These are phyloP conservation scores for Formica aserva DNA, from an alignment of 2,888 invertebrate species.

Conservation along the genomic window DNA sequence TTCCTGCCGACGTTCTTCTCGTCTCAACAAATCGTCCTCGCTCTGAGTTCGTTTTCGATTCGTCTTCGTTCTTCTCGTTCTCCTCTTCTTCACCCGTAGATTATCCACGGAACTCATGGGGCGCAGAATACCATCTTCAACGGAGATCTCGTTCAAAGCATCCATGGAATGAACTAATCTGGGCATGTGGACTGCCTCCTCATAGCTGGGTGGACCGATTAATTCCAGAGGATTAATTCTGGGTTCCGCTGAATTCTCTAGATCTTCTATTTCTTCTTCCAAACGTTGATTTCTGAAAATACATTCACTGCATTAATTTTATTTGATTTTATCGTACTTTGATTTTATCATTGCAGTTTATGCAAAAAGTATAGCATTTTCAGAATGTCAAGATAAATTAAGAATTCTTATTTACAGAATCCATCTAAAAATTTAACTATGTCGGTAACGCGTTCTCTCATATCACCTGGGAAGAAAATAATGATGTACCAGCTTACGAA, in stretches of 20 bases:
- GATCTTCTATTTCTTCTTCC: constrained; percentile 74
- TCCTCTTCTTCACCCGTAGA: constrained; percentile 77
- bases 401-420: not conserved
- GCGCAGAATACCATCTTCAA: constrained; percentile 77
- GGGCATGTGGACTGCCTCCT: constrained; percentile 92
- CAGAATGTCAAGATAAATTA: not conserved
- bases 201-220: constrained; percentile 91
- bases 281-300: constrained; percentile 68
- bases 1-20: constrained; percentile 78
- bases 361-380: not conserved
- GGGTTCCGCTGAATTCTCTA: constrained; percentile 86
- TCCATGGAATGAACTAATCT: constrained; percentile 87
- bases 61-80: constrained; percentile 67
- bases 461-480: not conserved
- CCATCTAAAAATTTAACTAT: not conserved
- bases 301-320: not conserved
- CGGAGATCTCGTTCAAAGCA: constrained; percentile 78
- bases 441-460: constrained; percentile 33
- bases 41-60: constrained; percentile 77
- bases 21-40: constrained; percentile 80
- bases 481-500: constrained; percentile 42
- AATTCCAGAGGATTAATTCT: constrained; percentile 87
- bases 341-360: not conserved
- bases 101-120: constrained; percentile 81
- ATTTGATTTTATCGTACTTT: not conserved